Conservation (phyloP, 2,113 vertebrate species). For the Cryptotis parvus region DNA sequence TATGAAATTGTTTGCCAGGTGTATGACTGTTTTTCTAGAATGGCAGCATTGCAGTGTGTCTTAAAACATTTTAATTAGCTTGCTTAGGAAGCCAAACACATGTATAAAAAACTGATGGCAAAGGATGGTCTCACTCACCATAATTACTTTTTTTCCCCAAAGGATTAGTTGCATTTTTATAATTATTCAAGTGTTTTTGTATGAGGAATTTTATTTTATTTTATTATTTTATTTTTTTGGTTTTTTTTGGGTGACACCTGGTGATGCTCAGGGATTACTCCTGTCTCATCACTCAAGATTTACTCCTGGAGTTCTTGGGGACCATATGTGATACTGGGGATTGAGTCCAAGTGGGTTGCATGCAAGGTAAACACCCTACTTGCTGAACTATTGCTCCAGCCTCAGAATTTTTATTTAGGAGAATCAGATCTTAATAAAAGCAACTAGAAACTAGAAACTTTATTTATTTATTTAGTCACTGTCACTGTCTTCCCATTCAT, state of each 20-base stretch:
- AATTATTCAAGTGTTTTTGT: slow-evolving; percentile 45
- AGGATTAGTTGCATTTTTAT: slow-evolving; percentile 47
- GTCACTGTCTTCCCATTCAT: too few species aligned
- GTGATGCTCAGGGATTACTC: too few species aligned
- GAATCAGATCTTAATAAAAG: slow-evolving; percentile 64
- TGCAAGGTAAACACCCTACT: too few species aligned
- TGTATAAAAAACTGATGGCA: slow-evolving; percentile 32
- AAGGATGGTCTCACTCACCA: slow-evolving; percentile 19
- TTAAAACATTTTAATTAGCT: slow-evolving; percentile 74
- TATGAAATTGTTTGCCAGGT: slow-evolving; percentile 67
- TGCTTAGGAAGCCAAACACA: slow-evolving; percentile 54
- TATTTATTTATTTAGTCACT: too few species aligned
- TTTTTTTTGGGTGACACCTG: too few species aligned
- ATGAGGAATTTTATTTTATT: slow-evolving; percentile 17
- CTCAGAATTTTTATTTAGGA: too few species aligned
- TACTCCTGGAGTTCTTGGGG: too few species aligned
- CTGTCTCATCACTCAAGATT: too few species aligned
- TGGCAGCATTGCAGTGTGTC: slow-evolving; percentile 60
- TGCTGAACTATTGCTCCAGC: too few species aligned
- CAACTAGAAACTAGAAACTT: slow-evolving; percentile 50
- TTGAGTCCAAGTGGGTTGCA: too few species aligned
- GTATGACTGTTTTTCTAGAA: slow-evolving; percentile 51
- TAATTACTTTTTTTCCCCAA: slow-evolving; percentile 60
- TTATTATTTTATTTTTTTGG: too few species aligned
- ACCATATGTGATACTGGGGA: too few species aligned